Evolutionary conservation across 2,797 vertebrate species (phyloP).

Genomic region (Catamblyrhynchus diadema): DNA sequence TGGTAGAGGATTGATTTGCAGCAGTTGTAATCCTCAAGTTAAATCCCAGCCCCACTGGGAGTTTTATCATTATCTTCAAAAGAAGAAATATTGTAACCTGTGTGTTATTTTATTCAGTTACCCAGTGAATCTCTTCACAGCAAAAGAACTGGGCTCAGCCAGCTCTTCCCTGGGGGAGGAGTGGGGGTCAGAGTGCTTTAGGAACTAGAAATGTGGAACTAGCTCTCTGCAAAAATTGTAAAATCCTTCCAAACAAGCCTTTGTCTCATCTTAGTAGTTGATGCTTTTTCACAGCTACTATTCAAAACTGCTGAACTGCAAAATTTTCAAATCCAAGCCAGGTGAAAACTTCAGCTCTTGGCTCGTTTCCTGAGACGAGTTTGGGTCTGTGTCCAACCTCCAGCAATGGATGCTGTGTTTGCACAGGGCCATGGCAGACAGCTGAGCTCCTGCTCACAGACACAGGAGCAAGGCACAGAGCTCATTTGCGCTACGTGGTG

Average conservation of each 20-base stretch:
- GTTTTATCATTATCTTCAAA: constrained; percentile 30
- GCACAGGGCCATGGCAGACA: not conserved
- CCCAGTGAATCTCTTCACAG: not conserved
- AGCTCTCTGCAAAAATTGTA: not conserved
- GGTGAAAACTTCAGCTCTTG: not conserved
- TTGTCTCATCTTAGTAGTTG: not conserved
- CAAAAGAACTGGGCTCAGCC: not conserved
- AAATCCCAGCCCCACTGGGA: constrained; percentile 23
- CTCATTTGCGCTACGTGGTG: accelerated
- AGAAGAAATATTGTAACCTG: constrained; percentile 1
- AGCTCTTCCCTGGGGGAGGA: not conserved
- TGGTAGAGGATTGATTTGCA: constrained; percentile 40
- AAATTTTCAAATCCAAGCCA: not conserved
- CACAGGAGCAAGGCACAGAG: not conserved
- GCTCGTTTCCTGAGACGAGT: not conserved
- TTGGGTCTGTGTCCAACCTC: not conserved
- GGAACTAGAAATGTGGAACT: not conserved
- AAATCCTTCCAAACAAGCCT: not conserved
- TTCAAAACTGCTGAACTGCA: not conserved
- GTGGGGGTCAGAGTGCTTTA: not conserved
- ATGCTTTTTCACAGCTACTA: not conserved
- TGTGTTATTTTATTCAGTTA: not conserved
- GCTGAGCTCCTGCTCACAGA: not conserved
- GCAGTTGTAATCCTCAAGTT: constrained; percentile 21
- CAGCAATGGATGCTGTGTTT: not conserved